Percentiles rank a stretch among this genome's conserved stretches.
These are phyloP conservation scores for Drosophila varians DNA, from an alignment of 1,140 invertebrate species.

Conservation along the genomic window DNA sequence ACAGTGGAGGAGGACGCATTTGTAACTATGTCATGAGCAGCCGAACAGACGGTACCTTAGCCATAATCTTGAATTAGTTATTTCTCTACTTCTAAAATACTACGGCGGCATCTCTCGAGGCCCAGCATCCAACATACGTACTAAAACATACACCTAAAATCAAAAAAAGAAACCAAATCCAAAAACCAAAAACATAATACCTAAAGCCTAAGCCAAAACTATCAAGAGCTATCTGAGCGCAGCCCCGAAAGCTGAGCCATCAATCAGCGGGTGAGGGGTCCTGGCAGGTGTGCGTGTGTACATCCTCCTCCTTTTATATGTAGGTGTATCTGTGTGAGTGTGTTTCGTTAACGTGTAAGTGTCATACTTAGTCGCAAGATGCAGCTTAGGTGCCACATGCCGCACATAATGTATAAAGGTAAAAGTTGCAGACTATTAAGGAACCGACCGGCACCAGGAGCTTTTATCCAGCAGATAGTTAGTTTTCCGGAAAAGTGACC, in stretches of 20 bases:
- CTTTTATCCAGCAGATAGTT: slow-evolving; percentile 17
- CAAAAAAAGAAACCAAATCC: background rate
- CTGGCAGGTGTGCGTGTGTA: slow-evolving; percentile 9
- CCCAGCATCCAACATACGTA: slow-evolving; percentile 31
- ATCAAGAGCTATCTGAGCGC: slow-evolving; percentile 27
- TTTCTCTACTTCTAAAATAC: slow-evolving; percentile 21
- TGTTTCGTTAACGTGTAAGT: slow-evolving; percentile 36
- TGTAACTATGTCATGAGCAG: slow-evolving; percentile 63
- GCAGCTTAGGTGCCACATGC: slow-evolving; percentile 10
- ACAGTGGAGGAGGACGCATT: slow-evolving; percentile 19
- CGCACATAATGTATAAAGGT: slow-evolving; percentile 31
- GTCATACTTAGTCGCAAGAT: slow-evolving; percentile 36
- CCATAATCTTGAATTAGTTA: slow-evolving; percentile 23
- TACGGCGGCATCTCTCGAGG: background rate
- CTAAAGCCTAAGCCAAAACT: slow-evolving; percentile 35
- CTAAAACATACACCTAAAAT: slow-evolving; percentile 25
- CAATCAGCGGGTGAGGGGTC: background rate
- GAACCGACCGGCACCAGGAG: slow-evolving; percentile 6
- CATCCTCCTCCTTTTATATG: slow-evolving; percentile 45
- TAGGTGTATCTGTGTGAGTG: slow-evolving; percentile 3
- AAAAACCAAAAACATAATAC: slow-evolving; percentile 12
- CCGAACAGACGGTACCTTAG: background rate
- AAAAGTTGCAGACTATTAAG: slow-evolving; percentile 26
- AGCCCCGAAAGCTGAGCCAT: slow-evolving; percentile 10
- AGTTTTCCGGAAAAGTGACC: slow-evolving; percentile 5